Conservation (phyloP, 2,888 invertebrate genomes). For the Hydraecia micacea region DNA sequence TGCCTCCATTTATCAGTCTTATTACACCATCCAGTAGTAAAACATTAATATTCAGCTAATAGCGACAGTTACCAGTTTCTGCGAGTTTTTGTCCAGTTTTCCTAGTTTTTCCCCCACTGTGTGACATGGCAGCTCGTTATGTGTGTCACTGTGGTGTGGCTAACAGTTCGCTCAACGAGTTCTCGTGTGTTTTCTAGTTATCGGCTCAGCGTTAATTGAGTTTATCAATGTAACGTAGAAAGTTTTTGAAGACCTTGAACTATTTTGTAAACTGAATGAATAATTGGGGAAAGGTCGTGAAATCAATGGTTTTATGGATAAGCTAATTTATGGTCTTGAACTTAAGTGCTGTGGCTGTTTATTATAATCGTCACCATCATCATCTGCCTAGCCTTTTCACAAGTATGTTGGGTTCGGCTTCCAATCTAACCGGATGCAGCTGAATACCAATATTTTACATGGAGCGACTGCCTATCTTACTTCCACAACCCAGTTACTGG, state of each 20-base stretch:
- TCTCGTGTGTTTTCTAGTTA: constrained; percentile 60
- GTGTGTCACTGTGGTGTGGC: constrained; percentile 53
- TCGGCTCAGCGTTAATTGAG: constrained; percentile 44
- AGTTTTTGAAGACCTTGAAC: constrained; percentile 50
- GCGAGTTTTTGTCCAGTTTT: constrained; percentile 66
- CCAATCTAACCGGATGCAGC: too few relatives aligned
- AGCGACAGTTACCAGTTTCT: constrained; percentile 62
- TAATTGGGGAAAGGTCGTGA: neutral
- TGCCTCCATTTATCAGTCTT: constrained; percentile 55
- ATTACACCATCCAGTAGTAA: constrained; percentile 48
- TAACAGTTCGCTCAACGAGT: constrained; percentile 43
- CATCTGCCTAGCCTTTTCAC: too few relatives aligned
- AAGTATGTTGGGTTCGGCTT: too few relatives aligned
- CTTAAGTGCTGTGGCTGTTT: neutral
- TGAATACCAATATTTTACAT: neutral
- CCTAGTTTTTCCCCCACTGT: constrained; percentile 62
- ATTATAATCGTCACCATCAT: neutral
- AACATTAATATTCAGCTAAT: constrained; percentile 59
- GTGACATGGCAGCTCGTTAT: constrained; percentile 39
- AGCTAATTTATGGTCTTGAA: neutral
- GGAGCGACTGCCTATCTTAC: neutral
- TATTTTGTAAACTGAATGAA: neutral
- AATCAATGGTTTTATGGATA: neutral
- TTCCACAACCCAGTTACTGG: neutral
- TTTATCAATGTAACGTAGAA: constrained; percentile 51